A percentile compares a stretch with the other conserved stretches of the same genome.
These are phyloP conservation scores for Styela plicata DNA, from an alignment of 23 tunicate genomes.

Conservation along the genomic window DNA sequence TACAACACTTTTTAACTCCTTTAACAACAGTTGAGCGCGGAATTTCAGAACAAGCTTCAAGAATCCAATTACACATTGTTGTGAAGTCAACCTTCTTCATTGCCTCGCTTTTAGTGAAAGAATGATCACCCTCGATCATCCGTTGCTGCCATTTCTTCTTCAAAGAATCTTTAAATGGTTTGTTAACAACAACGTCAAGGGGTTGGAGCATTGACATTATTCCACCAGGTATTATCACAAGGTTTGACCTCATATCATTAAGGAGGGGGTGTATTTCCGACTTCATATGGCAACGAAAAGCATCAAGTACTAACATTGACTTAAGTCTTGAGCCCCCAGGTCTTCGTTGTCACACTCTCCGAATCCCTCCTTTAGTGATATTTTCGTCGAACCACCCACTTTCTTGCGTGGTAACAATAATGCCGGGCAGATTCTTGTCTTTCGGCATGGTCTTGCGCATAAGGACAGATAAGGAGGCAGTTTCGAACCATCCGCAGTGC, in stretches of 20 bases:
- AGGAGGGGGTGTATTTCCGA: no score
- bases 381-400: no score
- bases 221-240: not conserved
- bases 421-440: no score
- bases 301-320: no score
- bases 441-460: no score
- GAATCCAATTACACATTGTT: not conserved
- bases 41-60: not conserved
- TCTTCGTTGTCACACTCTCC: no score
- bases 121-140: not conserved
- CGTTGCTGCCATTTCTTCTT: not conserved
- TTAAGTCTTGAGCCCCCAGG: no score
- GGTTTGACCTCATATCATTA: not conserved
- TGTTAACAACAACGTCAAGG: not conserved
- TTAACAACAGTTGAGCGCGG: not conserved
- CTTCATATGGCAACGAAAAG: no score
- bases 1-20: not conserved
- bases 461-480: no score
- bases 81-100: not conserved
- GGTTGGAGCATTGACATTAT: not conserved
- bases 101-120: not conserved
- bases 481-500: no score
- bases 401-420: no score
- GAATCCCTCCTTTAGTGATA: no score
- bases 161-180: not conserved